Percentiles rank a stretch among this genome's conserved stretches.
These are phyloP conservation scores for Setipinna tenuifilis DNA, from an alignment of 2,797 vertebrate genomes.

Conservation along the genomic window DNA sequence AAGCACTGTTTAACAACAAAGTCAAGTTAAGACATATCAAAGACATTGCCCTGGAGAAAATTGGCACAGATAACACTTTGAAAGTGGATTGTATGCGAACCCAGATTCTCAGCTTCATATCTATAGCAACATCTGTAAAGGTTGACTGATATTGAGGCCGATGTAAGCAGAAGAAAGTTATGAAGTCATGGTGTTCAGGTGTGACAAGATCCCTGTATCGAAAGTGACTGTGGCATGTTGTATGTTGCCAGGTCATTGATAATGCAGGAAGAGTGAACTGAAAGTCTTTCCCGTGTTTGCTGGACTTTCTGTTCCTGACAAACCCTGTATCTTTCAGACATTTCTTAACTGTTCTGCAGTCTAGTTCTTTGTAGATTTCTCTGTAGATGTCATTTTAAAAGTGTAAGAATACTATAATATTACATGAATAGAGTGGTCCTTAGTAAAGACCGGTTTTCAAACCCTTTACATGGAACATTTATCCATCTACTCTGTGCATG, in stretches of 20 bases:
- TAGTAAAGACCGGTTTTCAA: too few relatives aligned
- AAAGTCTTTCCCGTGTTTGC: constrained; percentile 75
- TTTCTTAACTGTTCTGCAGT: background rate
- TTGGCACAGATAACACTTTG: too few relatives aligned
- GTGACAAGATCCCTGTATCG: background rate
- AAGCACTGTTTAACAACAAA: too few relatives aligned
- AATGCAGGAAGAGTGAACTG: constrained; percentile 64
- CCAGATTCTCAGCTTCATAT: background rate
- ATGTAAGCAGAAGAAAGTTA: background rate
- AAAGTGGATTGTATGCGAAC: background rate
- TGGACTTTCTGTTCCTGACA: constrained; percentile 62
- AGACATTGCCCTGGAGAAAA: too few relatives aligned
- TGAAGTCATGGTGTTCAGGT: background rate
- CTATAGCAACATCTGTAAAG: background rate
- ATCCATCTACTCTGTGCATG: too few relatives aligned
- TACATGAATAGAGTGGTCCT: too few relatives aligned
- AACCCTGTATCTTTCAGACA: constrained; percentile 75
- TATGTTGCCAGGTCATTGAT: constrained; percentile 65
- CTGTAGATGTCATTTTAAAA: too few relatives aligned
- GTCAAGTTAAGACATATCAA: too few relatives aligned
- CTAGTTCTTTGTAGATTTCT: too few relatives aligned
- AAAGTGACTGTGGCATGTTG: background rate
- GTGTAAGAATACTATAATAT: too few relatives aligned
- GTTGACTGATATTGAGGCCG: background rate
- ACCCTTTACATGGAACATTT: too few relatives aligned